Base-by-base conservation (phyloP, 2,797 vertebrate species). In the Melanotaenia trifasciata region DNA sequence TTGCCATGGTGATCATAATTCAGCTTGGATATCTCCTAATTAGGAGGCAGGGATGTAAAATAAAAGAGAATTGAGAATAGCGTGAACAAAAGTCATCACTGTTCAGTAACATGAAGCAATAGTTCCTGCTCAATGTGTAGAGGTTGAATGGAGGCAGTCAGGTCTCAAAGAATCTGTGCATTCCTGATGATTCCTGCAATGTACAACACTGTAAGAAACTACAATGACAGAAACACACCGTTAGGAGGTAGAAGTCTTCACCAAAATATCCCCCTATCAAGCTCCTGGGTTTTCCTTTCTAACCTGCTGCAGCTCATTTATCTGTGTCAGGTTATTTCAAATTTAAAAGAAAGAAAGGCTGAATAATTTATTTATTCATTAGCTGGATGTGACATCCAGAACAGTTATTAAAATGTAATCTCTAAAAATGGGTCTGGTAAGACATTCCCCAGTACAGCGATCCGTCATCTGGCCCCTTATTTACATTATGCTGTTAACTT, bases 341-440 rank as follows among this genome's bases (percentile, higher is more conserved):
- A 90, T 88, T 61, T 71, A 36, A 16, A 43, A 4, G 12, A 43
- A 43, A 84, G 81, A 84, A 85, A 20, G 26, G 63, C 90, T 94
- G 82, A 94, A 94, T 94, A 92, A 94, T 94, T 93, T 67, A 95
- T 93, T 84, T 75, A 75, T 87, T 93, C 93, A 95, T 95, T 94
- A 94, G 79, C 85, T 54, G 80, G 76, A 82, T 69, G 78, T 87
- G 87, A 92, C 89, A 87, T 83, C 77, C 77, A 74, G 79, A 88
- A 62, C 71, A 89, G 84, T 90, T 92, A 91, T 93, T 94, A 90
- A 90, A 89, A 88, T 60, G 69, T 82, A 79, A 79, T 90, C 69
- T 90, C 92, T 92, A 93, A 92, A 94, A 93, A 92, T 92, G 89
- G 91, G 76, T 81, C 71, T 64, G 74, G 76, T 88, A 68, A 84